Percentiles rank a stretch among this genome's conserved stretches.
These are phyloP conservation scores for Candidula unifasciata DNA, from an alignment of 2,888 invertebrate species.

Conservation along the genomic window DNA sequence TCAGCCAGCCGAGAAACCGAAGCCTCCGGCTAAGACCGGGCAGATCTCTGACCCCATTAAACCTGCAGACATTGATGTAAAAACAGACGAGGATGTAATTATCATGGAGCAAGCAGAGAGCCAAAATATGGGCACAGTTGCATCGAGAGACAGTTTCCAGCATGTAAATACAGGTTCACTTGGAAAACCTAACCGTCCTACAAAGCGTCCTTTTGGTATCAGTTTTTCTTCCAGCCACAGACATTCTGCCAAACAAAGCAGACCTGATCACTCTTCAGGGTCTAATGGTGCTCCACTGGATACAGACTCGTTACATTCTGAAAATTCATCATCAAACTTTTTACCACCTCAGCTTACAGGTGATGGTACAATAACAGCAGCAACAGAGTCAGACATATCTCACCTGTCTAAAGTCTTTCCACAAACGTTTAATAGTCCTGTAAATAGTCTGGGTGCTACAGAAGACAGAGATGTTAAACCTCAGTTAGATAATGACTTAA, in stretches of 20 bases:
- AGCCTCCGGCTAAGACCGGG: constrained; percentile 24
- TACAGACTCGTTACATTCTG: constrained; percentile 43
- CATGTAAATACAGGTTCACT: constrained; percentile 16
- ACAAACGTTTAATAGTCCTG: constrained; percentile 35
- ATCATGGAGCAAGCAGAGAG: constrained; percentile 51
- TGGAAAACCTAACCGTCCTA: constrained; percentile 15
- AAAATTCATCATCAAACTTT: constrained; percentile 44
- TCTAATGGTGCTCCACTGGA: constrained; percentile 40
- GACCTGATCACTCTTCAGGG: constrained; percentile 20
- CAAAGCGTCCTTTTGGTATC: constrained; percentile 43
- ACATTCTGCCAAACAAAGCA: constrained; percentile 41
- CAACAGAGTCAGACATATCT: constrained; percentile 41
- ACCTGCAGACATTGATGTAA: background rate
- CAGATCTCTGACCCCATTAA: constrained; percentile 5
- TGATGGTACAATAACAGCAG: constrained; percentile 34
- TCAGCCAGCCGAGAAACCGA: constrained; percentile 53
- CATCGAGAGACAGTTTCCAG: constrained; percentile 25
- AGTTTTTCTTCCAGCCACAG: constrained; percentile 36
- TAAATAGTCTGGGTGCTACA: constrained; percentile 26
- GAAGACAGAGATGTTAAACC: constrained; percentile 51
- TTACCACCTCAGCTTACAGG: constrained; percentile 34
- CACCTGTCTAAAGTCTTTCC: constrained; percentile 51
- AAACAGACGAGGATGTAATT: constrained; percentile 36
- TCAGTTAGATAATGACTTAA: constrained; percentile 46
- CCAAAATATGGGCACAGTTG: constrained; percentile 49